Evolutionary conservation across 2,888 invertebrate species (phyloP), one percentile per base, ranked within the genome.

Genomic region (Clitarchus hookeri): DNA sequence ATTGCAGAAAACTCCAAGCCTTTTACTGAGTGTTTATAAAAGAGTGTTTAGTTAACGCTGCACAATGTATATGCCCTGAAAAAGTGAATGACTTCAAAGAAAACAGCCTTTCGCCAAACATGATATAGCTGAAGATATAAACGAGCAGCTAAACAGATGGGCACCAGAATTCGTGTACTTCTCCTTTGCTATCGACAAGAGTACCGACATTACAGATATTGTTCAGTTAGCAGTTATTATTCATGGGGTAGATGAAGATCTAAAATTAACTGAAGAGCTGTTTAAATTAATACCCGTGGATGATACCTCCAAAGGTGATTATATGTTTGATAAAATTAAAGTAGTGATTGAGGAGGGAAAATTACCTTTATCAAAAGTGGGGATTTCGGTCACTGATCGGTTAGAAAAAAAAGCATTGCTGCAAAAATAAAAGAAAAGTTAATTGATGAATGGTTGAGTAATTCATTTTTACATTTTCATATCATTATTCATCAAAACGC

Each of bases 51-150:
- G n/a, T 78, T 78, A 78, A 1, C 6, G 78, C 11, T 25, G 78
- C 26, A 9, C n/a, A 78, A 26, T n/a, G 78, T 78, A 78, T 78
- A 25, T 78, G 78, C 78, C 78, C 78, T 78, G 78, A 78, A 11
- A 78, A 78, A 26, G 78, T 78, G 78, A 78, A 78, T 25, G 23
- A 78, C n/a, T 78, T 78, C 78, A 78, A 78, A 78, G 78, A 78
- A 78, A 78, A 11, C 23, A 78, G 26, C 13, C 8, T 78, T 26
- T 78, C 78, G 26, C 78, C 78, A 78, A 78, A 78, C 78, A 78
- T 78, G 78, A 26, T 6, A 1, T 13, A 84, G 48, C 25, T 84
- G n/a, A 44, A 84, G n/a, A 53, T 26, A 84, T 44, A 84, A 44
- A 53, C 84, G 44, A 54, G 27, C 26, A 84, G 48, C 25, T 48